phyloP scores from a whole-genome alignment of 2,888 invertebrate genomes.

The Allolobophora icterica region DNA sequence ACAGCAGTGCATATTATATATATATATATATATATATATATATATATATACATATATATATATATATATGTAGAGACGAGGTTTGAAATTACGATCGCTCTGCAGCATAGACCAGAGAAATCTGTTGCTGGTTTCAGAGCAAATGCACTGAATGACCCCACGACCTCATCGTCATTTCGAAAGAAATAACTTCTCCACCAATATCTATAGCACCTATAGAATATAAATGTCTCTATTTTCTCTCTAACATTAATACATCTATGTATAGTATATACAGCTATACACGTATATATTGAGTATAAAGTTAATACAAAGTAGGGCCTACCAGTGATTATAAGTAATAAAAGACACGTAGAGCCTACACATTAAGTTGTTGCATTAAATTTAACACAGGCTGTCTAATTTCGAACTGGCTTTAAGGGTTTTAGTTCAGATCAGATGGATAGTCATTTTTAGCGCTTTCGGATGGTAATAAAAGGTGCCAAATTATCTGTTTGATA shows the following conservation, averaged over 20 bases:
- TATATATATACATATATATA: not conserved
- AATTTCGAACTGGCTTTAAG: no score
- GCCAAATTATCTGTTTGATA: not conserved
- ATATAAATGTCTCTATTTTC: not conserved
- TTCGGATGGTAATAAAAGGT: not conserved
- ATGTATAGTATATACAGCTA: no score
- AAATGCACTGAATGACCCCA: not conserved
- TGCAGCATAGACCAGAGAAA: not conserved
- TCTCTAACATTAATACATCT: no score
- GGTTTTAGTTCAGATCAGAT: not conserved
- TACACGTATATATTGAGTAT: no score
- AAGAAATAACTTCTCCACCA: not conserved
- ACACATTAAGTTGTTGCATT: no score
- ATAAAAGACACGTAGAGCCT: no score
- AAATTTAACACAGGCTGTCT: no score
- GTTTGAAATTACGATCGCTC: not conserved
- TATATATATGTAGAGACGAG: not conserved
- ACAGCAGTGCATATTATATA: not conserved
- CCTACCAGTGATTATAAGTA: no score
- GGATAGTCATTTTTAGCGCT: not conserved
- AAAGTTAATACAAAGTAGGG: no score
- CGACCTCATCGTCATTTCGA: not conserved
- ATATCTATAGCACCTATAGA: not conserved
- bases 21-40: not conserved
- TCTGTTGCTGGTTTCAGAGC: not conserved